phyloP scores from a whole-genome alignment of 2,113 vertebrate genomes.

The Gnathonemus echidnorhynchus region DNA sequence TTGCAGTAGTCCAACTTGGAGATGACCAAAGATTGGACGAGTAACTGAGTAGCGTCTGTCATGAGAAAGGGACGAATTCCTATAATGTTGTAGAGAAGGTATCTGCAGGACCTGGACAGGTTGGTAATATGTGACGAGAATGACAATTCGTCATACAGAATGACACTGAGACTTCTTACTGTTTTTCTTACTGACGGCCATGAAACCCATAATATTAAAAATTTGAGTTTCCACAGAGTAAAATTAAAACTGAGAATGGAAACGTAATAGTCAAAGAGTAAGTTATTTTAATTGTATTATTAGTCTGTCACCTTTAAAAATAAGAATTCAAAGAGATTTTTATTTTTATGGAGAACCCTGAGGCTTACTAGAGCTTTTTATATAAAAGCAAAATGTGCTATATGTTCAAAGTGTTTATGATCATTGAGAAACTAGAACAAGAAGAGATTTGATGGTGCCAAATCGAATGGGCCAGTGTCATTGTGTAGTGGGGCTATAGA shows the following conservation, averaged over 20 bases:
- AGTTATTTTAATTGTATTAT: slow-evolving; percentile 11
- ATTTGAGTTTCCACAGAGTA: neutral
- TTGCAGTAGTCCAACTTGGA: too few relatives aligned
- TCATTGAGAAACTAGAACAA: slow-evolving; percentile 46
- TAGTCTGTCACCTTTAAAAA: slow-evolving; percentile 17
- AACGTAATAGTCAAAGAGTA: neutral
- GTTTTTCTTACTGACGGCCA: neutral
- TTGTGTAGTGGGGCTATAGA: neutral
- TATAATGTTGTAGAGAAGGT: too few relatives aligned
- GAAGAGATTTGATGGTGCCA: slow-evolving; percentile 32
- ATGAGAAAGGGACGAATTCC: too few relatives aligned
- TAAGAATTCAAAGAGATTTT: slow-evolving; percentile 22
- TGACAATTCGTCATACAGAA: too few relatives aligned
- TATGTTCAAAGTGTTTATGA: slow-evolving; percentile 62
- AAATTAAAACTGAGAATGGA: neutral
- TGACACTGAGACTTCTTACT: too few relatives aligned
- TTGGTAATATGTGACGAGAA: too few relatives aligned
- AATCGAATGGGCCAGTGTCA: slow-evolving; percentile 30
- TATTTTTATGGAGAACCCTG: slow-evolving; percentile 33
- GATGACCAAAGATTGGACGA: too few relatives aligned
- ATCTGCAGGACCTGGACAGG: too few relatives aligned
- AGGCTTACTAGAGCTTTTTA: slow-evolving; percentile 21
- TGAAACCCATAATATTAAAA: neutral
- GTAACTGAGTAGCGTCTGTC: too few relatives aligned
- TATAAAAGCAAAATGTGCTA: slow-evolving; percentile 50